Evolutionary conservation across 2,888 invertebrate species (phyloP).

Genomic region (Watsonalla cultraria): DNA sequence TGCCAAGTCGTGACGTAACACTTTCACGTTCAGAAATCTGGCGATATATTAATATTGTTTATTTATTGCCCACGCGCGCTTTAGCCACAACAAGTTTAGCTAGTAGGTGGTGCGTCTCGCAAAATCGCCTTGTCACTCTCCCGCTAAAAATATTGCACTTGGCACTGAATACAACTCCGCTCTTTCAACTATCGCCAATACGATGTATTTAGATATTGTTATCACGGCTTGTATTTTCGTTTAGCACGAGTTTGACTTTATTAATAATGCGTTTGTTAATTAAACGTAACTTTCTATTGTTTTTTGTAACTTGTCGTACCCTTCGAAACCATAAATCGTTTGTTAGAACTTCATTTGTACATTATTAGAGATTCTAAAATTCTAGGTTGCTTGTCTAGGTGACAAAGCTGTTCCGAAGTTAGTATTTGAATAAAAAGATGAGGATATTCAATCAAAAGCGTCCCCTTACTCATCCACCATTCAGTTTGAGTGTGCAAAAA

Average conservation of each 20-base stretch:
- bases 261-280: neutral
- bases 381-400: too few species aligned
- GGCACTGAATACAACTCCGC: slow-evolving; percentile 65
- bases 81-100: slow-evolving; percentile 31
- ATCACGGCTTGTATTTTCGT: slow-evolving; percentile 6
- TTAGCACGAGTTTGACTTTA: neutral
- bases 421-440: too few species aligned
- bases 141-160: slow-evolving; percentile 70
- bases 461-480: neutral
- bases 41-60: slow-evolving; percentile 15
- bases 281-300: too few species aligned
- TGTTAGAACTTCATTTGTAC: too few species aligned
- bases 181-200: slow-evolving; percentile 67
- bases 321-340: too few species aligned
- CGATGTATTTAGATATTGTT: slow-evolving; percentile 22
- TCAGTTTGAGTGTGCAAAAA: neutral
- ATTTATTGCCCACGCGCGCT: slow-evolving; percentile 21
- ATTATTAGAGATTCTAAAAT: too few species aligned
- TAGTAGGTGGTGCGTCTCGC: slow-evolving; percentile 27
- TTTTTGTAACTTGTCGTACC: too few species aligned
- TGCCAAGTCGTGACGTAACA: neutral
- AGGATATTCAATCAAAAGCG: too few species aligned
- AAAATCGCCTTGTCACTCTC: slow-evolving; percentile 51
- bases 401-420: too few species aligned
- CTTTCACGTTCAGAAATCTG: neutral